These are phyloP conservation scores for Saxidomus purpurata DNA, from an alignment of 1,140 invertebrate genomes.

Conservation along the genomic window DNA sequence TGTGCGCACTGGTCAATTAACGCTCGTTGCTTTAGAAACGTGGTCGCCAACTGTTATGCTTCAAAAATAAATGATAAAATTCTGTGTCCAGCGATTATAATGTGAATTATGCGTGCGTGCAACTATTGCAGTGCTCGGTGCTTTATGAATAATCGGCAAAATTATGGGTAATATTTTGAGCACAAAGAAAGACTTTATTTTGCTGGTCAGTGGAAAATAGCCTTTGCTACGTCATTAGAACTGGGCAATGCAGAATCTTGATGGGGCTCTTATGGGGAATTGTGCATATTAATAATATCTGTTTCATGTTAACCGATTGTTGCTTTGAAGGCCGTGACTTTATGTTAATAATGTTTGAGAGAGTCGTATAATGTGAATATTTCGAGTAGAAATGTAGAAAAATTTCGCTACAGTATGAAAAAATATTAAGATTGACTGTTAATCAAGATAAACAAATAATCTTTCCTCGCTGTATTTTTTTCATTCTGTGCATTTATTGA, in stretches of 20 bases:
- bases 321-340: too few relatives aligned
- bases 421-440: too few relatives aligned
- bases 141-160: slow-evolving; percentile 63
- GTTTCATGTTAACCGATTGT: not conserved
- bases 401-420: too few relatives aligned
- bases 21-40: slow-evolving; percentile 30
- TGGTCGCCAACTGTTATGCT: slow-evolving; percentile 24
- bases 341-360: too few relatives aligned
- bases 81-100: slow-evolving; percentile 17
- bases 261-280: not conserved
- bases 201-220: slow-evolving; percentile 56
- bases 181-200: slow-evolving; percentile 55
- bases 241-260: slow-evolving; percentile 36
- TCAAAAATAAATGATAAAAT: slow-evolving; percentile 38
- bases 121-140: slow-evolving; percentile 23
- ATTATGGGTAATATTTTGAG: slow-evolving; percentile 54
- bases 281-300: slow-evolving; percentile 39
- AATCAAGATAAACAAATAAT: too few relatives aligned
- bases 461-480: too few relatives aligned
- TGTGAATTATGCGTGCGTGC: slow-evolving; percentile 24
- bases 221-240: slow-evolving; percentile 45
- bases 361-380: too few relatives aligned
- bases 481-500: too few relatives aligned
- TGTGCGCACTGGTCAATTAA: slow-evolving; percentile 20
- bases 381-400: too few relatives aligned